Percentiles rank a stretch among this genome's conserved stretches.
Evolutionary conservation across 2,113 vertebrate species (phyloP).

Genomic region (Sylvicapra grimmia): DNA sequence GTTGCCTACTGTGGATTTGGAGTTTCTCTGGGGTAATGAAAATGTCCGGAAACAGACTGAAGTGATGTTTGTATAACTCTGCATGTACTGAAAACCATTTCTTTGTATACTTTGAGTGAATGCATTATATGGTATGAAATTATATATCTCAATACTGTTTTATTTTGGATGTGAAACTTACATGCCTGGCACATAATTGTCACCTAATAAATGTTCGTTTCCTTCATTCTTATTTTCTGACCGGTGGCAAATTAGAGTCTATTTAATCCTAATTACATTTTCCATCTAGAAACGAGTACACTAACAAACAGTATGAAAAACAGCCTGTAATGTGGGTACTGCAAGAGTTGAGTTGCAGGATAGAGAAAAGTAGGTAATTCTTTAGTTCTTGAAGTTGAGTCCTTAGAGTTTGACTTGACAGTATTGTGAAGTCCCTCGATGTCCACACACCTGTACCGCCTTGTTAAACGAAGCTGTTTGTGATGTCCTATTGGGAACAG

Average conservation of each 20-base stretch:
- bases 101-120: background rate
- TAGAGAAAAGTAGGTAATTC: background rate
- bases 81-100: background rate
- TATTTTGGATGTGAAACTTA: background rate
- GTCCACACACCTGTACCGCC: background rate
- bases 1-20: rapidly evolving
- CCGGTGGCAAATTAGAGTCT: background rate
- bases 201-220: background rate
- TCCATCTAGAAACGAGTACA: background rate
- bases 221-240: background rate
- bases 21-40: background rate
- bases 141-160: background rate
- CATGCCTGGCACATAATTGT: background rate
- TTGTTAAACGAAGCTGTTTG: background rate
- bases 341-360: background rate
- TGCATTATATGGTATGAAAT: background rate
- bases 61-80: background rate
- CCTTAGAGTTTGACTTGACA: background rate
- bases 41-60: background rate
- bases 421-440: background rate
- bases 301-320: background rate
- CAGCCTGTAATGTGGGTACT: background rate
- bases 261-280: background rate
- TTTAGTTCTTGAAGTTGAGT: background rate
- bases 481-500: background rate